A percentile compares a stretch with the other conserved stretches of the same genome.
phyloP scores from a whole-genome alignment of 1,140 invertebrate genomes.

The Eciton burchellii region DNA sequence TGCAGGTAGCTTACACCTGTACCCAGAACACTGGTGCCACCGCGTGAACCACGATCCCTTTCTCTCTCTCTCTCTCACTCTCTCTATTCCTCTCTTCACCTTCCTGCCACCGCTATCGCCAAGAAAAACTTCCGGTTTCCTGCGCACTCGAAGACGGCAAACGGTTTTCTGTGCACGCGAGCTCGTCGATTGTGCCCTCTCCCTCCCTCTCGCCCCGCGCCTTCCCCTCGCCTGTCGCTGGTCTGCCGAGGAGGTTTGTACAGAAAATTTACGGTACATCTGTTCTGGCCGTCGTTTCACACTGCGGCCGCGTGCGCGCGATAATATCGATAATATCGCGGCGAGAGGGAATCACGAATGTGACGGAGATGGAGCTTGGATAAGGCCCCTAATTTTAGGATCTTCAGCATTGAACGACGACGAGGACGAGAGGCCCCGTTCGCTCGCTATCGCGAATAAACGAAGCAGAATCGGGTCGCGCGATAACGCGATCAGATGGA shows the following conservation, averaged over 20 bases:
- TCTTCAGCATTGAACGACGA: slow-evolving; percentile 3
- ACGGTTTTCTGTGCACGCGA: slow-evolving; percentile 47
- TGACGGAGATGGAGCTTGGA: not conserved
- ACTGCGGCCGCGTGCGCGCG: not conserved
- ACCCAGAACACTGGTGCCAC: slow-evolving; percentile 23
- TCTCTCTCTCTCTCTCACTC: not conserved
- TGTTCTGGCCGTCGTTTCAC: slow-evolving; percentile 31
- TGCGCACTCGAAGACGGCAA: slow-evolving; percentile 37
- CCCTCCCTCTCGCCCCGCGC: not conserved
- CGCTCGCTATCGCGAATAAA: not conserved
- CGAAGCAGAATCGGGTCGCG: too few relatives aligned
- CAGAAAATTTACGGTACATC: slow-evolving; percentile 40
- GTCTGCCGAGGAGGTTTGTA: slow-evolving; percentile 50
- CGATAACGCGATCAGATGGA: not conserved
- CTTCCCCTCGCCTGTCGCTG: too few relatives aligned
- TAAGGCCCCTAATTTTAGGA: not conserved
- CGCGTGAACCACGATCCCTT: slow-evolving; percentile 3
- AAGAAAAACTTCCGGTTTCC: slow-evolving; percentile 69
- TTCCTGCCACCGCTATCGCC: slow-evolving; percentile 66
- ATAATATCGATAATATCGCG: slow-evolving; percentile 42
- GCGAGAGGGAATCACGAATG: slow-evolving; percentile 34
- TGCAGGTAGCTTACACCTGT: slow-evolving; percentile 67
- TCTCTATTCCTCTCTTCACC: not conserved
- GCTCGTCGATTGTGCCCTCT: slow-evolving; percentile 46
- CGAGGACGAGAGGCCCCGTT: too few relatives aligned